Evolutionary conservation across 2,113 vertebrate species (phyloP).

Genomic region (Brienomyrus brachyistius): DNA sequence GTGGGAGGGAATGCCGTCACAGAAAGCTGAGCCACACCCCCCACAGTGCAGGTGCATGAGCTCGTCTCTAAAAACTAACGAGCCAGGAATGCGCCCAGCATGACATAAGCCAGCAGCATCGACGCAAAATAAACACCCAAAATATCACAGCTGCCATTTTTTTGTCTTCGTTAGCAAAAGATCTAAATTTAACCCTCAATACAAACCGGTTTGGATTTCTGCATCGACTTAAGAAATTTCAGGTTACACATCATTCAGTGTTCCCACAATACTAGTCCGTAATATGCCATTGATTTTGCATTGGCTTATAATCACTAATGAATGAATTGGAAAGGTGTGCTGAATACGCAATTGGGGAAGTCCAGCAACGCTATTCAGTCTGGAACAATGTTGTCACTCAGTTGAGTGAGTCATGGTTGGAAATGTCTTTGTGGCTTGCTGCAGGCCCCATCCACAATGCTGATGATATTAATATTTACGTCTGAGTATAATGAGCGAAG

Average conservation of each 20-base stretch:
- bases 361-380: neutral
- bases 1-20: neutral
- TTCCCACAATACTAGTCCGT: neutral
- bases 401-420: neutral
- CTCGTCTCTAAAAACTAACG: neutral
- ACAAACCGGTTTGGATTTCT: neutral
- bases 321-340: neutral
- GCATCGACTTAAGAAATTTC: neutral
- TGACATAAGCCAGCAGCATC: neutral
- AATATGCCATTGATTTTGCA: neutral
- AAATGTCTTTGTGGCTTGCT: neutral
- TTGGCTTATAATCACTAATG: neutral
- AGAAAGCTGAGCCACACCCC: neutral
- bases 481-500: neutral
- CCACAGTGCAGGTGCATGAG: neutral
- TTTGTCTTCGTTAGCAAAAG: neutral
- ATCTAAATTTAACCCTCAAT: neutral
- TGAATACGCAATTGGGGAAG: neutral
- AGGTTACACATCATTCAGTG: neutral
- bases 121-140: neutral
- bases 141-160: neutral
- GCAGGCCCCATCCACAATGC: neutral
- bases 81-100: neutral
- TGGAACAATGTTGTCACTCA: neutral
- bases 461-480: neutral